These are phyloP conservation scores for Lasius fuliginosus DNA, from an alignment of 2,888 invertebrate species.

Conservation along the genomic window DNA sequence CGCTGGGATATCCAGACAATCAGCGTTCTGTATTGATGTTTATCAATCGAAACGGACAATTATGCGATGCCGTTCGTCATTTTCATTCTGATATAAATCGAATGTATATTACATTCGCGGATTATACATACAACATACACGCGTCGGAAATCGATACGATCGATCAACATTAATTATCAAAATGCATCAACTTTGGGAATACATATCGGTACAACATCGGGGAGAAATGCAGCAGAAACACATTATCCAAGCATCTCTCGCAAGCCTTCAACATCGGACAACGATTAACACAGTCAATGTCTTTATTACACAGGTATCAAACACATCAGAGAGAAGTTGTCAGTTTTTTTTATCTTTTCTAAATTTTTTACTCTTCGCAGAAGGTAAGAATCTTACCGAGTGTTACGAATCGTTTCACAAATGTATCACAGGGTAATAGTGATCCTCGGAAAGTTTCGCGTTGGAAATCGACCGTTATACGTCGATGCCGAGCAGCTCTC, in stretches of 20 bases:
- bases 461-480: constrained; percentile 70
- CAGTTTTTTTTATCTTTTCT: constrained; percentile 7
- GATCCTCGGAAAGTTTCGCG: not conserved
- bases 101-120: not conserved
- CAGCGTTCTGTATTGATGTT: not conserved
- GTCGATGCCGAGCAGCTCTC: constrained; percentile 83
- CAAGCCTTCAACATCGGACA: not conserved
- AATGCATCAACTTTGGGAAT: constrained; percentile 21
- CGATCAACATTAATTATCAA: constrained; percentile 48
- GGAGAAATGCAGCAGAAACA: constrained; percentile 25
- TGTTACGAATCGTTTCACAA: not conserved
- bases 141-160: not conserved
- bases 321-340: not conserved
- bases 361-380: constrained; percentile 42
- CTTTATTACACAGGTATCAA: constrained; percentile 3
- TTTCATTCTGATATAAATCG: not conserved
- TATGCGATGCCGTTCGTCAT: not conserved
- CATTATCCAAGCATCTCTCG: constrained; percentile 8
- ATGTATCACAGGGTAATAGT: constrained; percentile 14
- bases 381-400: constrained; percentile 4
- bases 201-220: not conserved
- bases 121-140: constrained; percentile 8
- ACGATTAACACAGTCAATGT: constrained; percentile 24
- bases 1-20: not conserved
- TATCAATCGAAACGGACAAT: not conserved